Evolutionary conservation across 2,888 invertebrate genomes (phyloP), one percentile per base, ranked within the genome.

Genomic region (Agonum fuliginosum): DNA sequence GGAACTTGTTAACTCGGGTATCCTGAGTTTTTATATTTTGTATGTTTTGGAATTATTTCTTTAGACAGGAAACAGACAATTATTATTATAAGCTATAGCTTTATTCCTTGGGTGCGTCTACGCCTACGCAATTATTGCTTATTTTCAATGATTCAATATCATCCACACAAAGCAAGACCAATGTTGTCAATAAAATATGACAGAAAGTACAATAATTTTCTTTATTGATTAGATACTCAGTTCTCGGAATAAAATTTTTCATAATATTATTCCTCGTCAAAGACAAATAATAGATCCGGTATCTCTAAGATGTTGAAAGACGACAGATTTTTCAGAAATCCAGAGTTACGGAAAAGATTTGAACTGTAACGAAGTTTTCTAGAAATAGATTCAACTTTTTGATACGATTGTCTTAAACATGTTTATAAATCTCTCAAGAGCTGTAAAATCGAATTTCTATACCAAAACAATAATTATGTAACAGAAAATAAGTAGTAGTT

Each of bases 401-500:
- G 22, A 54, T 54, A 54, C 22, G 54, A 54, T 24, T 54, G 22
- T 24, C 22, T 54, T 54, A 54, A 54, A 54, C 54, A 24, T 54
- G 54, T 54, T 54, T 24, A 24, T 54, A 54, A 54, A 54, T 54
- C n/a, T 54, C 54, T 24, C 24, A n/a, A 24, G 54, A 24, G 24
- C 12, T 24, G 10, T 54, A 54, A 54, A 54, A 54, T 54, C 24
- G 22, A 54, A 24, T 54, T 54, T 20, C 54, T 12, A 54, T 22
- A 54, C 24, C 54, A 12, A 54, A 54, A 54, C 54, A 54, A 54
- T 54, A 54, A 54, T 24, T 54, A 54, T 20, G n/a, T 54, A 54
- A 37, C n/a, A n/a, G n/a, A n/a, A n/a, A n/a, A n/a, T n/a, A n/a
- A n/a, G n/a, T n/a, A n/a, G n/a, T n/a, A n/a, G n/a, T n/a, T n/a